A percentile compares a stretch with the other conserved stretches of the same genome.
phyloP scores from a whole-genome alignment of 2,888 invertebrate genomes.

The Sturmia bella region DNA sequence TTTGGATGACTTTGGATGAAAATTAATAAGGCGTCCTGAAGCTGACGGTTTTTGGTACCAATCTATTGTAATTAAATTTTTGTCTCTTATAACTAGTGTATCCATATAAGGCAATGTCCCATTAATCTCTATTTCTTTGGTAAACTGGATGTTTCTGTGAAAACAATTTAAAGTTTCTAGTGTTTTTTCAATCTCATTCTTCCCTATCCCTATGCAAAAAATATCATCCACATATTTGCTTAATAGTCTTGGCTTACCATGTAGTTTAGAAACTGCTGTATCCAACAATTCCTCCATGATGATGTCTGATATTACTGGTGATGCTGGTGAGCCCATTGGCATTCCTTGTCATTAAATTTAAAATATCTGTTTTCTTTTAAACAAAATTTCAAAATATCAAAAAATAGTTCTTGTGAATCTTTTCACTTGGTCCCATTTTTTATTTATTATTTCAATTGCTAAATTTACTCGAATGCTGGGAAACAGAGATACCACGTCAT shows the following conservation, averaged over 20 bases:
- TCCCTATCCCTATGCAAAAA: background rate
- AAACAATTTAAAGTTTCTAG: background rate
- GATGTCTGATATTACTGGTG: background rate
- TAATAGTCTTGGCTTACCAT: background rate
- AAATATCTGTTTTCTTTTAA: background rate
- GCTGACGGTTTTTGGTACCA: no score
- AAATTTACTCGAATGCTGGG: background rate
- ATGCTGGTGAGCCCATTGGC: conserved; percentile 3
- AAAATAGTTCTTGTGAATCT: background rate
- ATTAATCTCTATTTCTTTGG: background rate
- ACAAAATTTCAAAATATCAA: background rate
- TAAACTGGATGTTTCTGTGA: background rate
- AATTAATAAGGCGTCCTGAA: no score
- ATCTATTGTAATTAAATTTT: no score
- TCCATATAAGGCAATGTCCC: no score
- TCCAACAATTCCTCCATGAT: background rate
- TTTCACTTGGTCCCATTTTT: background rate
- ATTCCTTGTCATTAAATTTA: background rate
- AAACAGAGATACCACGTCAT: background rate
- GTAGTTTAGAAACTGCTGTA: background rate
- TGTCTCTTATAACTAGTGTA: no score
- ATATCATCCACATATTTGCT: no score
- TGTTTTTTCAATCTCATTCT: background rate
- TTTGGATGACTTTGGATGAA: no score
- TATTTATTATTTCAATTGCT: background rate